Conservation (phyloP, 2,797 vertebrate genomes). For the Sebastes variabilis region DNA sequence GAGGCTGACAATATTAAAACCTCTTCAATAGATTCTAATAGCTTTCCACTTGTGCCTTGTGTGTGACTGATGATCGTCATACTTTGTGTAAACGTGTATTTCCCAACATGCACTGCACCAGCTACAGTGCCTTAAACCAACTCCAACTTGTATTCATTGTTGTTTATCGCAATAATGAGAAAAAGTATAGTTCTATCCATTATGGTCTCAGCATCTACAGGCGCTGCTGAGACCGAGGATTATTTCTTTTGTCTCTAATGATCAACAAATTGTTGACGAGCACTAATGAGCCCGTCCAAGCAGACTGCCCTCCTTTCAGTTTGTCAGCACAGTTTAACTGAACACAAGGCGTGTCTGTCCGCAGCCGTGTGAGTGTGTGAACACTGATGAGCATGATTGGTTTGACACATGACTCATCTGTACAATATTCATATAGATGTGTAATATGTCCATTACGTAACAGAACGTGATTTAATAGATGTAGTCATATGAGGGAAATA, state of each 20-base stretch:
- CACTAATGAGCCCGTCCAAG: conserved; percentile 55
- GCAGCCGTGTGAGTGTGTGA: conserved; percentile 24
- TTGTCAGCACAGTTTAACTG: conserved; percentile 50
- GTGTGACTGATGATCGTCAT: background rate
- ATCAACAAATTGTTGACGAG: conserved; percentile 52
- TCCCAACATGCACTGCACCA: background rate
- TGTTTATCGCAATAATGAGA: background rate
- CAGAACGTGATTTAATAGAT: background rate
- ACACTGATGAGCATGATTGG: background rate
- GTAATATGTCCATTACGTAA: background rate
- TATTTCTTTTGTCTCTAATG: conserved; percentile 43
- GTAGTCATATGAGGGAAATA: background rate
- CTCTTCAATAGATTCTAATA: background rate
- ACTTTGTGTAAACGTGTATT: background rate
- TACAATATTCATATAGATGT: background rate
- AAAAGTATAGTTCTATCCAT: background rate
- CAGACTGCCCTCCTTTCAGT: conserved; percentile 62
- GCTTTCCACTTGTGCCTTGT: background rate
- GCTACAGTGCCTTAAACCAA: background rate
- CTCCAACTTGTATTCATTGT: background rate
- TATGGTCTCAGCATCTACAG: background rate
- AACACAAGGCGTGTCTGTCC: conserved; percentile 65
- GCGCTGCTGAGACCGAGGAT: background rate
- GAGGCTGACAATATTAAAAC: background rate
- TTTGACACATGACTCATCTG: background rate